These are phyloP conservation scores for Seira sanloemensis DNA, from an alignment of 2,888 invertebrate species.

Conservation along the genomic window DNA sequence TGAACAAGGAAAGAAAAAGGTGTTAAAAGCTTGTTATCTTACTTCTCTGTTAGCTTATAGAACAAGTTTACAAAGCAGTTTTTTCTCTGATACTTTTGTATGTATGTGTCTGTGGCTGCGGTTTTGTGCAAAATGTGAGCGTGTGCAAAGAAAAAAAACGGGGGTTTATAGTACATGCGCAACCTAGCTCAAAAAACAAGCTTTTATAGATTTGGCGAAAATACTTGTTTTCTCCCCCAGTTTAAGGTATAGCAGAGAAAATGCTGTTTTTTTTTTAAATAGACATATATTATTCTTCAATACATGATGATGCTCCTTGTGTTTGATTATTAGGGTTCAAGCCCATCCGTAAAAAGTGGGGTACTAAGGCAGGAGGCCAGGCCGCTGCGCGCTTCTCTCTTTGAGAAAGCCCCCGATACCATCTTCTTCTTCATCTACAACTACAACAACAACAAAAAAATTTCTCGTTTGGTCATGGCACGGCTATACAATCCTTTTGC, in stretches of 20 bases:
- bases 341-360: conserved; percentile 53
- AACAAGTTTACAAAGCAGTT: too few relatives aligned
- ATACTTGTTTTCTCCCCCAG: not conserved
- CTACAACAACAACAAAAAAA: not conserved
- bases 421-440: not conserved
- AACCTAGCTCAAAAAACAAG: not conserved
- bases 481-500: not conserved
- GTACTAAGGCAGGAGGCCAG: conserved; percentile 48
- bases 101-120: not conserved
- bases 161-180: not conserved
- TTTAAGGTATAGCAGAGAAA: too few relatives aligned
- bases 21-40: not conserved
- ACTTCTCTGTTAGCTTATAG: too few relatives aligned
- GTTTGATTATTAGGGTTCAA: conserved; percentile 18
- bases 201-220: not conserved
- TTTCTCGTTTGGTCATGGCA: conserved; percentile 8
- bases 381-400: not conserved
- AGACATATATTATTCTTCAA: not conserved
- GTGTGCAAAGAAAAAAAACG: too few relatives aligned
- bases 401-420: not conserved
- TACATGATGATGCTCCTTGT: not conserved
- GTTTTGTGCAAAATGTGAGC: too few relatives aligned
- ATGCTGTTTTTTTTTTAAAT: not conserved
- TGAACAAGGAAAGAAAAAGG: too few relatives aligned
- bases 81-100: too few relatives aligned